phyloP scores from a whole-genome alignment of 2,113 vertebrate species.

The Callospermophilus lateralis region DNA sequence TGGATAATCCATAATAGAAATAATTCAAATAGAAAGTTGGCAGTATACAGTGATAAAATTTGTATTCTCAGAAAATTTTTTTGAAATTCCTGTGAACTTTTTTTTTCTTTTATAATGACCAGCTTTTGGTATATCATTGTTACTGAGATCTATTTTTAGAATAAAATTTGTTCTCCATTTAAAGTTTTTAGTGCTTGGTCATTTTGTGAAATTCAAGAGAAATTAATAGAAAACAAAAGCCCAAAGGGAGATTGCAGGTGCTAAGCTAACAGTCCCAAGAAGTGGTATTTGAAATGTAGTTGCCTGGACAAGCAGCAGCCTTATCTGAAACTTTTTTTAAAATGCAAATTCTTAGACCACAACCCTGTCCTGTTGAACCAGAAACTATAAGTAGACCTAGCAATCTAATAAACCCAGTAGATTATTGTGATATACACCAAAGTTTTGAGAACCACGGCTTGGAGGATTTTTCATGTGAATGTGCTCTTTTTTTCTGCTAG shows the following conservation, averaged over 20 bases:
- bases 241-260: background rate
- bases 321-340: background rate
- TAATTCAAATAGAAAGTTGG: conserved; percentile 40
- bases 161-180: conserved; percentile 69
- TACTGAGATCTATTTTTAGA: conserved; percentile 84
- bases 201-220: conserved; percentile 46
- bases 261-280: background rate
- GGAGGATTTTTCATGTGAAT: background rate
- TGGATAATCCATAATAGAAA: conserved; percentile 24
- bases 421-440: background rate
- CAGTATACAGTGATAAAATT: conserved; percentile 41
- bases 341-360: background rate
- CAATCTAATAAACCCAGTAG: background rate
- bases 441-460: background rate
- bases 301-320: background rate
- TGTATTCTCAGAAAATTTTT: conserved; percentile 53
- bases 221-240: conserved; percentile 11
- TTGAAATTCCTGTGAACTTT: conserved; percentile 34
- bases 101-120: conserved; percentile 61
- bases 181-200: conserved; percentile 39
- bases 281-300: background rate
- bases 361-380: background rate
- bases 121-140: conserved; percentile 73
- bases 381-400: background rate
- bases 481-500: background rate